These are phyloP conservation scores for Cercopithecus petaurista DNA, from an alignment of 2,797 vertebrate genomes.

Conservation along the genomic window DNA sequence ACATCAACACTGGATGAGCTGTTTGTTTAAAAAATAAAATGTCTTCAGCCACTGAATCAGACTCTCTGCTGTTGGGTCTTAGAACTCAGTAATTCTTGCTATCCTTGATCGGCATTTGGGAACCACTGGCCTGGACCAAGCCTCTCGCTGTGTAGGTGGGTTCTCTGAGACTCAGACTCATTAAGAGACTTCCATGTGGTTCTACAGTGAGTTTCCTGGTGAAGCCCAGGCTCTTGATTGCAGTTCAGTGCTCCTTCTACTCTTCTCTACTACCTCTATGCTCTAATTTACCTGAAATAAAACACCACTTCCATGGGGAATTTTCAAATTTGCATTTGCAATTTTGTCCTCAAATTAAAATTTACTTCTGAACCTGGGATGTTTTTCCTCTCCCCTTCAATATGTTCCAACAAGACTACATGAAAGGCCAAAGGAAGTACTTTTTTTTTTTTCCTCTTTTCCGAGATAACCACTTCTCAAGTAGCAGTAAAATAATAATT, in stretches of 20 bases:
- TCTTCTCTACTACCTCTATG: not conserved
- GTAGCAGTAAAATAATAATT: slow-evolving; percentile 45
- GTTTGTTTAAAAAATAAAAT: slow-evolving; percentile 1
- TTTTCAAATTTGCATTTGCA: slow-evolving; percentile 43
- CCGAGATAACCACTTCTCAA: not conserved
- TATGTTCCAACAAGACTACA: not conserved
- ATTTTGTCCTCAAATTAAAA: slow-evolving; percentile 37
- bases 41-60: not conserved
- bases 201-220: not conserved
- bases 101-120: not conserved
- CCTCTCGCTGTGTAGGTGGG: not conserved
- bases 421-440: not conserved
- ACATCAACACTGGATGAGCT: not conserved
- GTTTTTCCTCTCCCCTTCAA: not conserved
- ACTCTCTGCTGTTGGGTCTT: not conserved
- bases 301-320: not conserved
- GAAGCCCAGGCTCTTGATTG: not conserved
- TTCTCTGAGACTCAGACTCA: not conserved
- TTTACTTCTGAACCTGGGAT: slow-evolving; percentile 13
- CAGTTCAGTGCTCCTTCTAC: not conserved
- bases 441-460: not conserved
- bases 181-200: not conserved
- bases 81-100: not conserved
- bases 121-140: not conserved
- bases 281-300: slow-evolving; percentile 32